A percentile compares a stretch with the other conserved stretches of the same genome.
phyloP scores from a whole-genome alignment of 2,888 invertebrate genomes.

The Mythimna impura region DNA sequence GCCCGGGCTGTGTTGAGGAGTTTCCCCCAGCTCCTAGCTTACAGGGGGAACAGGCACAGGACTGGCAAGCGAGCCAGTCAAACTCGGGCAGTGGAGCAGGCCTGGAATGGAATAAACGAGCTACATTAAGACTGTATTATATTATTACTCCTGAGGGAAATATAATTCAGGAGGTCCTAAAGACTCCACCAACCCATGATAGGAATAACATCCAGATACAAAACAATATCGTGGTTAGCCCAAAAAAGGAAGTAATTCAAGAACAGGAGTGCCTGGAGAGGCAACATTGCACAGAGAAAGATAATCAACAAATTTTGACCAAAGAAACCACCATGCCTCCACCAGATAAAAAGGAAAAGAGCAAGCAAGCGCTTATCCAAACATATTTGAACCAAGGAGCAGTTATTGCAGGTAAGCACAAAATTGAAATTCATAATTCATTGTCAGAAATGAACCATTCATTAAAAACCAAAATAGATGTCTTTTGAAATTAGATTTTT shows the following conservation, averaged over 20 bases:
- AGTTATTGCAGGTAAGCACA: slow-evolving; percentile 82
- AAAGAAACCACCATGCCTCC: slow-evolving; percentile 75
- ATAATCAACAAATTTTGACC: background rate
- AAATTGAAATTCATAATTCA: background rate
- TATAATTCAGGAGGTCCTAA: background rate
- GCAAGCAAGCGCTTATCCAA: slow-evolving; percentile 92
- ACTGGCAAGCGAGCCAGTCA: background rate
- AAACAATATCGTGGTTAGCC: slow-evolving; percentile 2
- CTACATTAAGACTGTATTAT: background rate
- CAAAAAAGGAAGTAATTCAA: background rate
- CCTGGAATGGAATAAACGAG: background rate
- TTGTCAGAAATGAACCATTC: background rate
- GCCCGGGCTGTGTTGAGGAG: background rate
- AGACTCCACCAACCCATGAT: accelerated
- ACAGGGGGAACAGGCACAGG: too few relatives aligned
- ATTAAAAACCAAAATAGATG: background rate
- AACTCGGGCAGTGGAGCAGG: background rate
- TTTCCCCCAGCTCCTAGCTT: background rate
- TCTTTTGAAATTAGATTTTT: background rate
- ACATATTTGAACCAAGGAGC: slow-evolving; percentile 94
- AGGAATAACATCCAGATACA: background rate
- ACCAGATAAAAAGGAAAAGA: slow-evolving; percentile 76
- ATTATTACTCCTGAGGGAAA: background rate
- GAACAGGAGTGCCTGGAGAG: background rate
- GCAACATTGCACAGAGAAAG: background rate